Conservation (phyloP, 1,140 invertebrate genomes). For the Hermetia illucens region DNA sequence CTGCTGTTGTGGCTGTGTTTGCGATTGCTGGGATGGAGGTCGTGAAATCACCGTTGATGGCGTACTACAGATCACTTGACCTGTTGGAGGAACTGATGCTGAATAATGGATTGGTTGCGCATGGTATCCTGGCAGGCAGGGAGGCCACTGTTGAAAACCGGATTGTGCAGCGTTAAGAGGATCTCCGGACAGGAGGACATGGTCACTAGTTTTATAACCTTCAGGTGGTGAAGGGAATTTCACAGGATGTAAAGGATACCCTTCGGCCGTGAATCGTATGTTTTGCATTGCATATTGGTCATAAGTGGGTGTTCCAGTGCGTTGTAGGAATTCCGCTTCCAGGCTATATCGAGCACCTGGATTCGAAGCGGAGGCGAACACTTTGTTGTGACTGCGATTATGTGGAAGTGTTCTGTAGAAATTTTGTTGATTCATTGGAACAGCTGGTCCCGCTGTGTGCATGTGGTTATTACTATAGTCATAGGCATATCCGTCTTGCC, state of each 20-base stretch:
- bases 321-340: constrained; percentile 50
- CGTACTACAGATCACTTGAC: too few species aligned
- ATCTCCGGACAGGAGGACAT: constrained; percentile 13
- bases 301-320: constrained; percentile 30
- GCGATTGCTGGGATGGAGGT: constrained; percentile 4
- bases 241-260: constrained; percentile 44
- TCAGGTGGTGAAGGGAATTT: constrained; percentile 56
- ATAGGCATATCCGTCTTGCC: constrained; percentile 59
- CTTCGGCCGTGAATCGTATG: constrained; percentile 61
- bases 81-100: constrained; percentile 12
- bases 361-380: constrained; percentile 38
- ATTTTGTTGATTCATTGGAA: constrained; percentile 31
- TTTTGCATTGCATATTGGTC: constrained; percentile 42
- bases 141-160: constrained; percentile 31
- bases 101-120: constrained; percentile 19
- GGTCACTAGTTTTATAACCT: constrained; percentile 37
- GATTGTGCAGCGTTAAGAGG: constrained; percentile 7
- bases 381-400: constrained; percentile 39
- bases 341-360: constrained; percentile 44
- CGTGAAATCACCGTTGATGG: too few species aligned
- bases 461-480: constrained; percentile 47
- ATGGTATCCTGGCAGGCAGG: constrained; percentile 32
- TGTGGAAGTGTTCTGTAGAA: constrained; percentile 57
- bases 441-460: constrained; percentile 12
- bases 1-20: constrained; percentile 12